phyloP scores from a whole-genome alignment of 2,797 vertebrate species.

The Sylvia borin region DNA sequence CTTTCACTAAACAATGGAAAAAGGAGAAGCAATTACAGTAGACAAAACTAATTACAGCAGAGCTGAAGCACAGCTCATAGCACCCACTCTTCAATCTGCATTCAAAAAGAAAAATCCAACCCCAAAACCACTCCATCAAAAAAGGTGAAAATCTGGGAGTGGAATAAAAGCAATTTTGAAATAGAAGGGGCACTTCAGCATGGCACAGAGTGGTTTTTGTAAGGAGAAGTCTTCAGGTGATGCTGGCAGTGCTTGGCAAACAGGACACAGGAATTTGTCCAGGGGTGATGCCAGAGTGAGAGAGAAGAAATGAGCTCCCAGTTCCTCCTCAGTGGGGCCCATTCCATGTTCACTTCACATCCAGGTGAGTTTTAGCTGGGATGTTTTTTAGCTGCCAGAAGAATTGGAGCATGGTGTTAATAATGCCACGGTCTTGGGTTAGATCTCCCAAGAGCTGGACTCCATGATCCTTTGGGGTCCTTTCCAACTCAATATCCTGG shows the following conservation, averaged over 20 bases:
- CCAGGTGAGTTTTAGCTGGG: not conserved
- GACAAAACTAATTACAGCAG: slow-evolving; percentile 31
- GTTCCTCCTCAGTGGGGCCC: not conserved
- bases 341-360: accelerated
- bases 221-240: not conserved
- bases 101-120: not conserved
- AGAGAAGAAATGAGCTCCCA: not conserved
- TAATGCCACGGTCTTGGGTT: not conserved
- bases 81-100: not conserved
- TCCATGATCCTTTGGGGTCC: not conserved
- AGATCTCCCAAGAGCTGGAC: not conserved
- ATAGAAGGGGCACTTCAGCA: not conserved
- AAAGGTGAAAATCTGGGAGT: not conserved
- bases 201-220: not conserved
- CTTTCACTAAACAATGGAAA: slow-evolving; percentile 26
- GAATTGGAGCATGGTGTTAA: not conserved
- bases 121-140: not conserved
- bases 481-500: not conserved
- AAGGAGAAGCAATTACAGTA: slow-evolving; percentile 33
- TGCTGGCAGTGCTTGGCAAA: not conserved
- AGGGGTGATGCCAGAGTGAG: not conserved
- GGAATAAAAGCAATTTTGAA: not conserved
- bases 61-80: not conserved
- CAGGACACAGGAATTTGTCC: not conserved
- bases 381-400: not conserved